phyloP scores from a whole-genome alignment of 2,888 invertebrate genomes.

The Pandemis heparana region DNA sequence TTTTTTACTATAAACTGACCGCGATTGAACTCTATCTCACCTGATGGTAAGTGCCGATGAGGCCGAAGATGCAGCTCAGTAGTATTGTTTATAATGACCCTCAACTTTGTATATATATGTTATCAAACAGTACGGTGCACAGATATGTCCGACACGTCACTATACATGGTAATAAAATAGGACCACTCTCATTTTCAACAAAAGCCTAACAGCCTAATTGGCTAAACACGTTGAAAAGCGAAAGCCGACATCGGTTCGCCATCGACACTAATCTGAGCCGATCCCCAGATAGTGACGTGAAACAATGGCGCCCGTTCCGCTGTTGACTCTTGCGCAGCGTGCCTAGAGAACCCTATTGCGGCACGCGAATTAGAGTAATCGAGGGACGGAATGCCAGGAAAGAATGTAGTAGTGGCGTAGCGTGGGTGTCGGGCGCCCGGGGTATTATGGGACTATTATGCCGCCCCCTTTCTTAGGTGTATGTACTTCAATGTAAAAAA shows the following conservation, averaged over 20 bases:
- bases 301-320: slow-evolving; percentile 62
- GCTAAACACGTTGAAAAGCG: slow-evolving; percentile 53
- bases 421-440: too few species aligned
- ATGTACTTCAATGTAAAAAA: too few species aligned
- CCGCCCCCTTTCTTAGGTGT: too few species aligned
- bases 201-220: slow-evolving; percentile 43
- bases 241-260: slow-evolving; percentile 56
- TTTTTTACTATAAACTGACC: too few species aligned
- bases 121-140: too few species aligned
- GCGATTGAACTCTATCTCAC: too few species aligned
- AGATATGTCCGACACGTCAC: too few species aligned
- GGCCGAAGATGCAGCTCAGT: too few species aligned
- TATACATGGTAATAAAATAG: neutral
- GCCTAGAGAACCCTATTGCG: slow-evolving; percentile 43
- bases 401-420: neutral
- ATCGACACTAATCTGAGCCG: slow-evolving; percentile 72
- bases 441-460: too few species aligned
- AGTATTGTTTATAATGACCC: too few species aligned
- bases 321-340: slow-evolving; percentile 56
- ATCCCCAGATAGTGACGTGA: slow-evolving; percentile 72
- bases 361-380: slow-evolving; percentile 39
- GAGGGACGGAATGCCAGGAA: slow-evolving; percentile 25
- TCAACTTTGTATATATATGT: too few species aligned
- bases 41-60: too few species aligned
- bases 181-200: slow-evolving; percentile 15